Evolutionary conservation across 2,888 invertebrate genomes (phyloP).

Genomic region (Sthenelais limicola): DNA sequence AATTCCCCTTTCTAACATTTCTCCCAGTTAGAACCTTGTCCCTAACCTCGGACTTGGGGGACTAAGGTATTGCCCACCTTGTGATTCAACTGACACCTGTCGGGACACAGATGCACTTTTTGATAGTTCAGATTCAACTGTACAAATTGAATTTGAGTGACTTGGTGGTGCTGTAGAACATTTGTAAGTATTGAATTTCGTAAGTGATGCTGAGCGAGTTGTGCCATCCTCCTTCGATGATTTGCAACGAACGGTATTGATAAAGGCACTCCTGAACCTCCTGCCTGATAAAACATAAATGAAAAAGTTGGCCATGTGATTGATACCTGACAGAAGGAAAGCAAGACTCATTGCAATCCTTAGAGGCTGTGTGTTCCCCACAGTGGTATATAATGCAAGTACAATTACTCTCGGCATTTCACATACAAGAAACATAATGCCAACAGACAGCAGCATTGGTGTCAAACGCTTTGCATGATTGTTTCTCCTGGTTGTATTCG

Average conservation of each 20-base stretch:
- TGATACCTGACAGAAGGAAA: slow-evolving; percentile 12
- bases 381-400: not conserved
- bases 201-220: slow-evolving; percentile 5
- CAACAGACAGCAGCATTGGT: slow-evolving; percentile 45
- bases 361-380: not conserved
- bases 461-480: slow-evolving; percentile 35
- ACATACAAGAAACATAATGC: slow-evolving; percentile 48
- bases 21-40: too few relatives aligned
- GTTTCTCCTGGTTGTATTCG: not conserved
- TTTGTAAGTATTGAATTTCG: not conserved
- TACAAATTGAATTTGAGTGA: too few relatives aligned
- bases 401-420: slow-evolving; percentile 47
- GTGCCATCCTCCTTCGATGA: not conserved
- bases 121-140: too few relatives aligned
- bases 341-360: slow-evolving; percentile 19
- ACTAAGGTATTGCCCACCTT: too few relatives aligned
- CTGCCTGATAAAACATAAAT: slow-evolving; percentile 26
- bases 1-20: too few relatives aligned
- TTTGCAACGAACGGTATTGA: not conserved
- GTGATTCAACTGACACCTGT: too few relatives aligned
- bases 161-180: not conserved
- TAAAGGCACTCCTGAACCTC: slow-evolving; percentile 8
- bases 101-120: too few relatives aligned
- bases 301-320: slow-evolving; percentile 26
- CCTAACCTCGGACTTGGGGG: too few relatives aligned